phyloP scores from a whole-genome alignment of 2,113 vertebrate species.

The Clarias gariepinus region DNA sequence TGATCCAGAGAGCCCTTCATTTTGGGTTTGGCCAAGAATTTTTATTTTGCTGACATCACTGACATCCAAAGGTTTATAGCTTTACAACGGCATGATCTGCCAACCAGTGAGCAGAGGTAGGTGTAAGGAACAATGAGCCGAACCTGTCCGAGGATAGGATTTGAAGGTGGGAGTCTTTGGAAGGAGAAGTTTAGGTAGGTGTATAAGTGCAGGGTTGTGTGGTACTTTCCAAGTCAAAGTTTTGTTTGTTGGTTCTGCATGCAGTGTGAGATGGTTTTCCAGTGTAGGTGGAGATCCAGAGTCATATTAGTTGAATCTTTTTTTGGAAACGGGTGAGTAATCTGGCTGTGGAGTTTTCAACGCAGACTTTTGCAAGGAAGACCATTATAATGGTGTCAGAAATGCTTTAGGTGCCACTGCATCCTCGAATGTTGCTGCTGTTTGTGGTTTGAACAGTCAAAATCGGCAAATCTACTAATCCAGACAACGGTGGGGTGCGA shows the following conservation, averaged over 20 bases:
- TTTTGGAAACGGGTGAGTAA: background rate
- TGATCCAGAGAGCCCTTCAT: background rate
- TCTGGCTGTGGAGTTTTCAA: background rate
- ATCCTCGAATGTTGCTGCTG: background rate
- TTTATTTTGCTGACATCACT: background rate
- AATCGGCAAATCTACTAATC: background rate
- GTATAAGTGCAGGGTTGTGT: background rate
- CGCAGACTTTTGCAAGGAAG: background rate
- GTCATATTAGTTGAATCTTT: background rate
- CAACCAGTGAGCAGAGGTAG: conserved; percentile 5
- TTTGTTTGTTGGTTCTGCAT: background rate
- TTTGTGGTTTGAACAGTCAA: background rate
- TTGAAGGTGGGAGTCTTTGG: conserved; percentile 5
- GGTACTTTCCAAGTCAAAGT: background rate
- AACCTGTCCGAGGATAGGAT: conserved; percentile 8
- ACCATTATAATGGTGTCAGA: background rate
- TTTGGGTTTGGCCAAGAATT: background rate
- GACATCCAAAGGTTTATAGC: background rate
- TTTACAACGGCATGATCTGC: background rate
- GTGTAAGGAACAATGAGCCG: background rate
- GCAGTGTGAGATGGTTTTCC: background rate
- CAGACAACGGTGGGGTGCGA: background rate
- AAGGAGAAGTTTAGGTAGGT: conserved; percentile 1
- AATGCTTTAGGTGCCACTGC: background rate
- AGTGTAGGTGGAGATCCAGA: conserved; percentile 11